Base-by-base conservation (phyloP, 2,113 vertebrate genomes). In the Protobothrops mucrosquamatus region DNA sequence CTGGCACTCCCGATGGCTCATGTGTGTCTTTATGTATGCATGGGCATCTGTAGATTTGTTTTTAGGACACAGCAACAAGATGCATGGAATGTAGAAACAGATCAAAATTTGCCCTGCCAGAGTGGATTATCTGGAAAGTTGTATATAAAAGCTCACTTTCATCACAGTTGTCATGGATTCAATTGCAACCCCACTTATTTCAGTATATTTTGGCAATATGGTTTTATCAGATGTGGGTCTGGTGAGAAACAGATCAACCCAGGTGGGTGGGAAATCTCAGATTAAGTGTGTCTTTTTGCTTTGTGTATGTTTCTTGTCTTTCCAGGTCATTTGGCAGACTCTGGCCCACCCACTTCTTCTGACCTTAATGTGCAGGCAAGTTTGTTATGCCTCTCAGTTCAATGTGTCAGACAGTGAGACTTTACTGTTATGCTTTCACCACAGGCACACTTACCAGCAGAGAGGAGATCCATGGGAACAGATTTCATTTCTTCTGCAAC, bases 61-160 rank as follows among this genome's bases (percentile, higher is more conserved):
- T 81, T 23, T 64, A 74, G 94, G 89, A 90, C 88, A 88, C 46
- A 7, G n/a, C 88, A 87, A 81, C 1, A 56, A 85, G 39, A 48
- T 92, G 64, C 86, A 64, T 54, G 18, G 39, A 92, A 74, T 93
- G n/a, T 43, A 57, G 86, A 87, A 92, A 87, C 0, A 0, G 29
- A 74, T 91, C 94, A 91, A 93, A 61, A 94, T 92, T 92, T 54
- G 18, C 43, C 48, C 0, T 0, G 23, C 52, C 15, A 64, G 54
- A 94, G 90, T 89, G 93, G 90, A 93, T 92, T 91, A 93, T n/a
- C 48, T 0, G 89, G 86, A 91, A 94, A 86, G 64, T 29, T 54
- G 14, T 1, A 64, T 93, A 92, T 55, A 93, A 95, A 91, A 90
- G 20, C 12, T 81, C 46, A 91, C 86, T 94, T 93, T 61, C 5